Evolutionary conservation across 1,140 invertebrate genomes (phyloP), one percentile per base, ranked within the genome.

Genomic region (Cardiocondyla obscurior): DNA sequence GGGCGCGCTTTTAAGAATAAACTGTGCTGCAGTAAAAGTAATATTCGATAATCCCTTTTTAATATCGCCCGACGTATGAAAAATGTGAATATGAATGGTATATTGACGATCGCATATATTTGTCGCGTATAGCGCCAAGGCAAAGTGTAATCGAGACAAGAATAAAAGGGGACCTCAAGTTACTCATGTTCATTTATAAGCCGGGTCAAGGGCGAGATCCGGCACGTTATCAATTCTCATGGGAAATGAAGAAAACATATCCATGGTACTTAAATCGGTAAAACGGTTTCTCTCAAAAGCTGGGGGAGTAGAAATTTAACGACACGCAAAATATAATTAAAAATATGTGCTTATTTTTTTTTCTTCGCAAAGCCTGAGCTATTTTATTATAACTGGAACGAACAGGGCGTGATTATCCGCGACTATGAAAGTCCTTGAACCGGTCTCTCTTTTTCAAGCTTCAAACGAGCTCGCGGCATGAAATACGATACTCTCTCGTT

Each of bases 151-250:
- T 79, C 62, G 49, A 79, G 62, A 79, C 62, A n/a, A 53, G 74
- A 79, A 33, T 79, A 79, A 69, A 67, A 79, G 62, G 49, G 22
- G 19, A 6, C 22, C 25, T 30, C 46, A 49, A 12, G 33, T 79
- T 79, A 79, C 74, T 79, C 74, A 79, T 79, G 74, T 79, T 79
- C 74, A 79, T 79, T 79, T 62, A 79, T 79, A 79, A 79, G 46
- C 22, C 16, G n/a, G 46, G 62, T 79, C 62, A 79, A 79, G 62
- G 62, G 19, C n/a, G 55, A 55, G 46, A 46, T 53, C 62, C 55
- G 12, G 1, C 22, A 12, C 4, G 16, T 53, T 79, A 79, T 53
- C 74, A 67, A 25, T 25, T 57, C 49, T 39, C 25, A 69, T 55
- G 62, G 62, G 25, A 53, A 25, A 16, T 30, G 22, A 22, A 12